Evolutionary conservation across 2,888 invertebrate species (phyloP), one percentile per base, ranked within the genome.

Genomic region (Caenorhabditis sulstoni): DNA sequence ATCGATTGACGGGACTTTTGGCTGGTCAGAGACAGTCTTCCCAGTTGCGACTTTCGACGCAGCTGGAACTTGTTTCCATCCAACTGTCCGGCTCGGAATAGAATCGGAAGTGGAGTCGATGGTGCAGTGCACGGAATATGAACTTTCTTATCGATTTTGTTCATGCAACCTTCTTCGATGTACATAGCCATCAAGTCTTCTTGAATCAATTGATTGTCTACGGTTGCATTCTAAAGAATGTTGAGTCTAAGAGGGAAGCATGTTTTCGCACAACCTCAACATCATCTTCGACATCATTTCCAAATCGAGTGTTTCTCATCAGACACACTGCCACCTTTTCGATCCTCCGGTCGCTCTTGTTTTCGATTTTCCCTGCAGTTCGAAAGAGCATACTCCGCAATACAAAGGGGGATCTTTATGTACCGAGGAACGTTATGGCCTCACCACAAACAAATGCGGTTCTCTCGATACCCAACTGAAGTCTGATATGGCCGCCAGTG

Each of bases 171-270:
- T 50, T 84, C 85, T 64, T 87, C 86, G 22, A 88, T 85, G 64
- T 87, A 88, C 70, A 88, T 84, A 3, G 88, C 88, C 41, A 88
- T 78, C 12, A 82, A 66, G 47, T 88, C 87, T 39, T 88, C 88
- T 70, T 86, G 82, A 23, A 88, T 83, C 16, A 86, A 81, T 37
- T 79, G 75, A 58, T 84, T 78, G 20, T 83, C 83, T 8, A 59
- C 57, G 20, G 62, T 65, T 1, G 67, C 58, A 41, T 81, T 82
- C 70, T 84, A 64, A 55, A 84, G 45, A 16, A 55, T 18, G 22
- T 47, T 37, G 23, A 55, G 39, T 23, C 29, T 35, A 3, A 12
- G 12, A 41, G n/a, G n/a, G n/a, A n/a, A n/a, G n/a, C n/a, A n/a
- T n/a, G n/a, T n/a, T n/a, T n/a, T n/a, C n/a, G n/a, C n/a, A n/a